Conservation (phyloP, 30 jellyfish, hydroid and myxozoan species). For the Hydra vulgaris region DNA sequence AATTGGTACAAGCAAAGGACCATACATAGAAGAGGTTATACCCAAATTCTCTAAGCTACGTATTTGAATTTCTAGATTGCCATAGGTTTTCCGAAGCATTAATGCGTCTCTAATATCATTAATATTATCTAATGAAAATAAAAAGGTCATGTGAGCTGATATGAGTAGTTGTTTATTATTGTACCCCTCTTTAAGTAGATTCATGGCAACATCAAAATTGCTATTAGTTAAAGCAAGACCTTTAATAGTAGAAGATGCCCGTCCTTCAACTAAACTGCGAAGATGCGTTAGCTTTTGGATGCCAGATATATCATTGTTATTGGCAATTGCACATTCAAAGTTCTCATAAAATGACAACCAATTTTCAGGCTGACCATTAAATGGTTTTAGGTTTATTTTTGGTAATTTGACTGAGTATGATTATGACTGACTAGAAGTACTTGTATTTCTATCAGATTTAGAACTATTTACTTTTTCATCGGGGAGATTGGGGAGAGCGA, state of each 20-base stretch:
- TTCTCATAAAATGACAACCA: background rate
- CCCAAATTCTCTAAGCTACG: too few species aligned
- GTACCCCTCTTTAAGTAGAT: too few species aligned
- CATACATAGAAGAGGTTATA: too few species aligned
- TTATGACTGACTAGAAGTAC: background rate
- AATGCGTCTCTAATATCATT: background rate
- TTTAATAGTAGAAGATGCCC: background rate
- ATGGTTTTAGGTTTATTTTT: background rate
- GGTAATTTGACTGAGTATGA: background rate
- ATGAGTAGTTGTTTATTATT: too few species aligned
- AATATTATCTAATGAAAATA: background rate
- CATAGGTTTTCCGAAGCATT: background rate
- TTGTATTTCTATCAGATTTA: too few species aligned
- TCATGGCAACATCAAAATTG: too few species aligned
- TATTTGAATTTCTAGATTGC: too few species aligned
- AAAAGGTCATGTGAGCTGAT: too few species aligned
- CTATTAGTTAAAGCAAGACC: too few species aligned
- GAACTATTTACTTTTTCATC: too few species aligned
- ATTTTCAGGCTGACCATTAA: constrained; percentile 12
- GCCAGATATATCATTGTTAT: constrained; percentile 9
- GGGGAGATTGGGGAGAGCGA: too few species aligned
- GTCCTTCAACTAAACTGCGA: constrained; percentile 1
- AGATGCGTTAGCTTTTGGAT: constrained; percentile 4
- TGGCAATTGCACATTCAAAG: constrained; percentile 12
- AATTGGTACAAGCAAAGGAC: too few species aligned